Base-by-base conservation (phyloP, 2,888 invertebrate genomes). In the Polymixis flavicincta region DNA sequence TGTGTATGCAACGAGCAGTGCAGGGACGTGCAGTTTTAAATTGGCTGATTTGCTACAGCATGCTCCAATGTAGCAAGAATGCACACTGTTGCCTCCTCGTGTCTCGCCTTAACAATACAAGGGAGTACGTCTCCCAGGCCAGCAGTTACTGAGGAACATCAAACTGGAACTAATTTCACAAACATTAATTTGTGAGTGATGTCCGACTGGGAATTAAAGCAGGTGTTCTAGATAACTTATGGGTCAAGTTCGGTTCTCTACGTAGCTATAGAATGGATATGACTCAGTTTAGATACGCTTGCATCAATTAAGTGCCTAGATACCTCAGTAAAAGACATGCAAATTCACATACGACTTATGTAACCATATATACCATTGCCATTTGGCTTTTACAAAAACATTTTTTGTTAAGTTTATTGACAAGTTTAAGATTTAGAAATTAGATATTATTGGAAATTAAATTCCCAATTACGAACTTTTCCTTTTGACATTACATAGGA, bases 131-230 rank as follows among this genome's bases (percentile, higher is more conserved):
- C 69, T 76, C 85, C 73, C 82, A 50, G 59, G 71, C 45, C 42
- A 54, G 50, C n/a, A 82, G 65, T 76, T 76, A 81, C 73, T 42
- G 64, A 64, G 82, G n/a, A 80, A 80, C 82, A 67, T 77, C 59
- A 74, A 86, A 81, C 74, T 74, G 55, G 55, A 85, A 84, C 73
- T 84, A 82, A 84, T 84, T 84, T 81, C 67, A 64, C 71, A 70
- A 81, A 78, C 81, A 85, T 86, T 81, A 85, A 84, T 84, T 86
- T 82, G 78, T 71, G 71, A 86, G 65, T 48, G 71, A 67, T 78
- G 75, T 71, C 73, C 73, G 57, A 59, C 32, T 72, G 67, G 81
- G 64, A 74, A n/a, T 22, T 17, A 19, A 14, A n/a, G 45, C 42
- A 48, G 32, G 19, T 52, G 32, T 37, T 28, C 59, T 32, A 67